A percentile compares a stretch with the other conserved stretches of the same genome.
phyloP scores from a whole-genome alignment of 2,113 vertebrate genomes.

The Cheirogaleus medius region DNA sequence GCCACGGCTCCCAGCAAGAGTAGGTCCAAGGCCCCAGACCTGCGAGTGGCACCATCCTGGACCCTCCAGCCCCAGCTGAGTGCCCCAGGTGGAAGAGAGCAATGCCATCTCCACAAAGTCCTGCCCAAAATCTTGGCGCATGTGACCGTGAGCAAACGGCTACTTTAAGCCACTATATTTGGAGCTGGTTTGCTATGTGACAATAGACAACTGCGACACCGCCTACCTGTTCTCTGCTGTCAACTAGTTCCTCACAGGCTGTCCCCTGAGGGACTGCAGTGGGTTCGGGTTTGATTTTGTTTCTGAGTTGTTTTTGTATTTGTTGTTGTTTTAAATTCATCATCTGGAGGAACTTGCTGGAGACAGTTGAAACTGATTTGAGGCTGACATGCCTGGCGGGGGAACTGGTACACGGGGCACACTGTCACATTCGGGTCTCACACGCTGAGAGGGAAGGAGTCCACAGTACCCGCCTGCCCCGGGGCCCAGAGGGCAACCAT shows the following conservation, averaged over 20 bases:
- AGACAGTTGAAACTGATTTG: not conserved
- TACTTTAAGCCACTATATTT: not conserved
- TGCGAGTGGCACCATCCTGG: not conserved
- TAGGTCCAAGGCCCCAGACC: not conserved
- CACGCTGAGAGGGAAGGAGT: not conserved
- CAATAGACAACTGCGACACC: not conserved
- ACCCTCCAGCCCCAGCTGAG: not conserved
- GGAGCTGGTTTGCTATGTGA: not conserved
- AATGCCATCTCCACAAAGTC: not conserved
- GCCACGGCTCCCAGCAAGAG: not conserved
- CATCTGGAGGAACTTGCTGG: not conserved
- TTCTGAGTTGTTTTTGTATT: not conserved
- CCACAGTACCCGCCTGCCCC: accelerated
- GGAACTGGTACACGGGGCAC: not conserved
- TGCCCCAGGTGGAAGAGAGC: not conserved
- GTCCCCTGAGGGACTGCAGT: not conserved
- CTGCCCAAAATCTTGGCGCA: not conserved
- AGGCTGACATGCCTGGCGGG: not conserved
- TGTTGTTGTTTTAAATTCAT: not conserved
- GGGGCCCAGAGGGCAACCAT: not conserved
- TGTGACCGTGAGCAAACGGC: not conserved
- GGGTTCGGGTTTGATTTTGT: not conserved
- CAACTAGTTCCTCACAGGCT: not conserved
- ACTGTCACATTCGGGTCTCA: accelerated
- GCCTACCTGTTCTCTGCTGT: not conserved